Evolutionary conservation across 2,797 vertebrate genomes (phyloP).

Genomic region (Gymnothorax javanicus): DNA sequence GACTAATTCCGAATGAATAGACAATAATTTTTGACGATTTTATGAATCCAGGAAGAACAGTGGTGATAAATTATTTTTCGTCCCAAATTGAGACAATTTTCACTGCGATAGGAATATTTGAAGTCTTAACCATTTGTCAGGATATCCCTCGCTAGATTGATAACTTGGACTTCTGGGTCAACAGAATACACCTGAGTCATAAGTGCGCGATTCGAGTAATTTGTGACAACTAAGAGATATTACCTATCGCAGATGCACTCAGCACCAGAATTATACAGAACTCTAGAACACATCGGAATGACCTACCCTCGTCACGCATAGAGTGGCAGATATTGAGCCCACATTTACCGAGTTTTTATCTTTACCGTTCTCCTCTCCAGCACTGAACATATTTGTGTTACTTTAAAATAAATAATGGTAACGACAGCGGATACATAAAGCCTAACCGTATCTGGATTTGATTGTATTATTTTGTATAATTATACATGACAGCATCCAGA

Average conservation of each 20-base stretch:
- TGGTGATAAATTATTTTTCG: neutral
- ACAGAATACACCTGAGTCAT: neutral
- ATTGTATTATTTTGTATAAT: neutral
- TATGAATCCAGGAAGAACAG: neutral
- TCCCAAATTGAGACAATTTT: too few species aligned
- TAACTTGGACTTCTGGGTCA: neutral
- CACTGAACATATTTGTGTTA: too few species aligned
- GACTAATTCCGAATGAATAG: neutral
- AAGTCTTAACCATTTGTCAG: conserved; percentile 16
- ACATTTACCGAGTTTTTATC: too few species aligned
- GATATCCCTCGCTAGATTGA: neutral
- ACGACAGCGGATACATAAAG: neutral
- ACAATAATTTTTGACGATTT: neutral
- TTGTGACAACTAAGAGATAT: neutral
- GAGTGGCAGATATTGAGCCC: too few species aligned
- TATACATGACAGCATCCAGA: neutral
- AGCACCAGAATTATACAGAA: neutral
- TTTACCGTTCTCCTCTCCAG: too few species aligned
- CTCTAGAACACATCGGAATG: too few species aligned
- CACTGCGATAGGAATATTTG: neutral
- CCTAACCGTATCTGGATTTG: neutral
- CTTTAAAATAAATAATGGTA: neutral
- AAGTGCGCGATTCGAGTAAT: neutral
- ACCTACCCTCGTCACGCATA: too few species aligned
- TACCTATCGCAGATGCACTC: neutral